Evolutionary conservation across 2,888 invertebrate species (phyloP).

Genomic region (Cataglyphis rosenhaueri): DNA sequence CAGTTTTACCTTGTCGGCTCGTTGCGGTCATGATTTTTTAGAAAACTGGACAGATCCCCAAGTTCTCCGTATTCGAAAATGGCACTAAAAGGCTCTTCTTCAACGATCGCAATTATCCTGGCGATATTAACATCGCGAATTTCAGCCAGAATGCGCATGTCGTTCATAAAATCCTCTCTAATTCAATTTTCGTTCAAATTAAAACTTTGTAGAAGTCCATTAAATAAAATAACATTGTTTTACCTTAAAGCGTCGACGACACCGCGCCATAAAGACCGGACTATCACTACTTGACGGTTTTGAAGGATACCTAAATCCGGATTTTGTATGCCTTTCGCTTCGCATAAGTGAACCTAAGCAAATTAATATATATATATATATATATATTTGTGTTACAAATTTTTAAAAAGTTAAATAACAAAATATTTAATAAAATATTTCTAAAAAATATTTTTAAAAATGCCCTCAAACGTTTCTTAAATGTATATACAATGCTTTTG

Average conservation of each 20-base stretch:
- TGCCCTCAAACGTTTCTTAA: not conserved
- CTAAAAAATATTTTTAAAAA: not conserved
- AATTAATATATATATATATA: not conserved
- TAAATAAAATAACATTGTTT: not conserved
- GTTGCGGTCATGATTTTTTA: conserved; percentile 80
- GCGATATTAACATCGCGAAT: conserved; percentile 94
- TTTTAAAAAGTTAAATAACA: not conserved
- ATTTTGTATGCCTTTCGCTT: conserved; percentile 90
- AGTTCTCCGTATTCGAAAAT: conserved; percentile 96
- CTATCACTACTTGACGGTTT: conserved; percentile 91
- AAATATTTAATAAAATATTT: not conserved
- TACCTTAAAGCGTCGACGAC: conserved; percentile 90
- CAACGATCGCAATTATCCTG: conserved; percentile 93
- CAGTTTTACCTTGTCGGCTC: conserved; percentile 75
- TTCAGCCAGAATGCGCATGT: conserved; percentile 94
- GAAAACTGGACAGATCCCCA: conserved; percentile 92
- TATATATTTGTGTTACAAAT: not conserved
- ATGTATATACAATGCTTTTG: too few species aligned
- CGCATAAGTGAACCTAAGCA: conserved; percentile 91
- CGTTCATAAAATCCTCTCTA: conserved; percentile 95
- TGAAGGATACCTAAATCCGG: conserved; percentile 86
- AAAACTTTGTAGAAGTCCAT: not conserved
- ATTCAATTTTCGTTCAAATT: conserved; percentile 12
- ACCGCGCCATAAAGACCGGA: conserved; percentile 92
- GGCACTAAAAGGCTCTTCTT: conserved; percentile 94